Conservation (phyloP, 2,113 vertebrate genomes). For the Thamnaconus septentrionalis region DNA sequence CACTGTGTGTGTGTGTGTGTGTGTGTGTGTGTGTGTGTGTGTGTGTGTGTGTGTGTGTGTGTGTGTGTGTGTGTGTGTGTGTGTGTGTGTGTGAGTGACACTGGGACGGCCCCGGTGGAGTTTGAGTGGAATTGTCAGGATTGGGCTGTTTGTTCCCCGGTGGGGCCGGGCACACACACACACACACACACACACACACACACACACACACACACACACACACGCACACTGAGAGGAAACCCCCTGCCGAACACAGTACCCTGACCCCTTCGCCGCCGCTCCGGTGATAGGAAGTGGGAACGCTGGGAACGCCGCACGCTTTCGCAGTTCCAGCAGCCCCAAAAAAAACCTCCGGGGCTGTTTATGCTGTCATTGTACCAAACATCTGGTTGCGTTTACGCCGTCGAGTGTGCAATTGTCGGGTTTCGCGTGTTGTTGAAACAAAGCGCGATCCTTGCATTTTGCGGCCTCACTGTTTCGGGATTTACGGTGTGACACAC, state of each 20-base stretch:
- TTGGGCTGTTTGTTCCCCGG: constrained; percentile 42
- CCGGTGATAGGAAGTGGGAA: too few relatives aligned
- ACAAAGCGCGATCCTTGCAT: background rate
- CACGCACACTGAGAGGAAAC: constrained; percentile 4
- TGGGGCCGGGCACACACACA: too few relatives aligned
- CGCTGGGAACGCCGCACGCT: too few relatives aligned
- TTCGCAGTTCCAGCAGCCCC: too few relatives aligned
- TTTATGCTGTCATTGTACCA: constrained; percentile 18
- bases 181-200: too few relatives aligned
- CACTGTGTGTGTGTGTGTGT: background rate
- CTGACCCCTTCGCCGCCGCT: constrained; percentile 14
- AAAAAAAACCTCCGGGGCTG: constrained; percentile 6
- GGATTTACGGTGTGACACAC: background rate
- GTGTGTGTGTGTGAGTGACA: constrained; percentile 1
- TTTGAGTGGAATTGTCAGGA: constrained; percentile 42
- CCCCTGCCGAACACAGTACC: constrained; percentile 34
- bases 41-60: background rate
- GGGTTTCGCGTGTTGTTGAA: constrained; percentile 2
- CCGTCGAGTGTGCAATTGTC: background rate
- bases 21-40: background rate
- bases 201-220: background rate
- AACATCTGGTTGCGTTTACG: constrained; percentile 38
- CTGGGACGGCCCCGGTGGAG: constrained; percentile 13
- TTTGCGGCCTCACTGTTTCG: background rate
- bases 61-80: background rate